Conservation (phyloP, 2,888 invertebrate genomes). For the Idaea straminata region DNA sequence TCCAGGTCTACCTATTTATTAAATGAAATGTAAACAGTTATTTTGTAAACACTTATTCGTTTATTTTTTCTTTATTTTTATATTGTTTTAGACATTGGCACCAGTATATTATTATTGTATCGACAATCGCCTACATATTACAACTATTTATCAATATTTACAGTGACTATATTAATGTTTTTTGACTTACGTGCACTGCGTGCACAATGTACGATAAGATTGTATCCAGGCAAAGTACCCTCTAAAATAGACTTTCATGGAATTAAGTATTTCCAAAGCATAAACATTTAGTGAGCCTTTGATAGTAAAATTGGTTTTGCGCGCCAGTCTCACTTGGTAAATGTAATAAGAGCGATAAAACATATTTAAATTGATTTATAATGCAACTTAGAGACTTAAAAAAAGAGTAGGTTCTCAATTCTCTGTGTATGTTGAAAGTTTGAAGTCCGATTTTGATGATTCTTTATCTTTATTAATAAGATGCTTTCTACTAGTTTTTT, state of each 20-base stretch:
- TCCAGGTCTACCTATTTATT: conserved; percentile 60
- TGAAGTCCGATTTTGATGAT: too few relatives aligned
- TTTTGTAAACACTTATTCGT: conserved; percentile 10
- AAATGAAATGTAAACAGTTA: conserved; percentile 39
- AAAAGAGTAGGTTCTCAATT: too few relatives aligned
- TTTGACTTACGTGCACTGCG: background rate
- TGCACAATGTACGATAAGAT: background rate
- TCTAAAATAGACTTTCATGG: background rate
- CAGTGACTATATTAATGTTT: background rate
- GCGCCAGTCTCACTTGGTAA: too few relatives aligned
- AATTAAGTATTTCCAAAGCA: background rate
- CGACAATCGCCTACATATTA: background rate
- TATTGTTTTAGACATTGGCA: background rate
- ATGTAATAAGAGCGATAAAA: too few relatives aligned
- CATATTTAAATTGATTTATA: too few relatives aligned
- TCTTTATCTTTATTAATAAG: too few relatives aligned
- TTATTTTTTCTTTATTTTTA: background rate
- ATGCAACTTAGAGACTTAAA: too few relatives aligned
- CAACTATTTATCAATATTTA: background rate
- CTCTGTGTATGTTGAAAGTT: too few relatives aligned
- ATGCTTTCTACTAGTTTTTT: too few relatives aligned
- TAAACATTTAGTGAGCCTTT: too few relatives aligned
- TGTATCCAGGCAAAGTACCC: background rate
- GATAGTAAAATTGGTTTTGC: too few relatives aligned
- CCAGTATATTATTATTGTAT: background rate